Percentiles rank a stretch among this genome's conserved stretches.
Evolutionary conservation across 2,113 vertebrate species (phyloP).

Genomic region (Sphyrna mokarran): DNA sequence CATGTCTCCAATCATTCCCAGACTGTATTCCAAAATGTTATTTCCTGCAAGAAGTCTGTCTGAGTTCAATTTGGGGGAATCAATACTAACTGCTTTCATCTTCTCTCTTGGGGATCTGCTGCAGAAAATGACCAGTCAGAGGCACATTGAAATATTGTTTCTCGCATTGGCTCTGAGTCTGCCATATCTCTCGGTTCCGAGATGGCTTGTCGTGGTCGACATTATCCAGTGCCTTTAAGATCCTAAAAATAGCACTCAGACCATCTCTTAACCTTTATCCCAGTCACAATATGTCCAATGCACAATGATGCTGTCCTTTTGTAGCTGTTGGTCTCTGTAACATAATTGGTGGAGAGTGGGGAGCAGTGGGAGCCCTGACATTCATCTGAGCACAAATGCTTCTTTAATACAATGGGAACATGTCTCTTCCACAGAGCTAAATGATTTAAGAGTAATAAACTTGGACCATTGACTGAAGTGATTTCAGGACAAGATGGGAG

Average conservation of each 20-base stretch:
- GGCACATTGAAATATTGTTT: background rate
- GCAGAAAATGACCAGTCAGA: background rate
- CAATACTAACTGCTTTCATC: background rate
- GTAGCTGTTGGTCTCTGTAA: background rate
- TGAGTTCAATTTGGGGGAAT: background rate
- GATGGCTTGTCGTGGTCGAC: background rate
- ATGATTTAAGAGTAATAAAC: background rate
- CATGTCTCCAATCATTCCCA: background rate
- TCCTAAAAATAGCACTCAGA: background rate
- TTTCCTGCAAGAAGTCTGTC: background rate
- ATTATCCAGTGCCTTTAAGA: background rate
- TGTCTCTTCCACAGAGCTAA: background rate
- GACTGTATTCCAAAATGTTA: background rate
- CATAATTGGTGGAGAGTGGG: background rate
- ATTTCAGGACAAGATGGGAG: background rate
- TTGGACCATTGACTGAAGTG: background rate
- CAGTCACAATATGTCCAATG: background rate
- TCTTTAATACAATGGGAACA: background rate
- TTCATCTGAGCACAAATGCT: background rate
- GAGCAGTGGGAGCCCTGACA: background rate
- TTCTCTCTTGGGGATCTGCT: background rate
- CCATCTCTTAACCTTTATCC: background rate
- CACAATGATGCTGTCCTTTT: background rate
- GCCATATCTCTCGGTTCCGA: background rate
- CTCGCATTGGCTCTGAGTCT: background rate